phyloP scores from a whole-genome alignment of 2,888 invertebrate species.

The Octodonta nipae region DNA sequence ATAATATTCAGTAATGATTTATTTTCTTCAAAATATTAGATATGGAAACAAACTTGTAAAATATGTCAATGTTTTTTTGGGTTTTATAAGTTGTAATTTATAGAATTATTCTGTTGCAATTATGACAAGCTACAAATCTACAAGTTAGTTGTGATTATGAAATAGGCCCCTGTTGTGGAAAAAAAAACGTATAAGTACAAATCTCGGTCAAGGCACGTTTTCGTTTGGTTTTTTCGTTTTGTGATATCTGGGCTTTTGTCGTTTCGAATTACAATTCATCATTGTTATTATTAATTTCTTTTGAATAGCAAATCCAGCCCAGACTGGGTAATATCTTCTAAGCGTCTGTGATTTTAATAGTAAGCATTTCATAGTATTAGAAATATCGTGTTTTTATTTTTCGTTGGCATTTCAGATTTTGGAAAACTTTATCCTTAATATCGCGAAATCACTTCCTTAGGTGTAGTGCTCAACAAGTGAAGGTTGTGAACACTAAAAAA shows the following conservation, averaged over 20 bases:
- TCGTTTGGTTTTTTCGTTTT: too few relatives aligned
- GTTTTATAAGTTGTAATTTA: too few relatives aligned
- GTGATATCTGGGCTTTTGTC: too few relatives aligned
- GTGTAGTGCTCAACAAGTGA: constrained; percentile 26
- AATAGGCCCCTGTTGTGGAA: background rate
- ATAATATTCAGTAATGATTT: too few relatives aligned
- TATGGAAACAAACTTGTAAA: too few relatives aligned
- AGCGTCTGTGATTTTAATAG: constrained; percentile 24
- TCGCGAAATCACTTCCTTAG: constrained; percentile 21
- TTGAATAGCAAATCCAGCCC: background rate
- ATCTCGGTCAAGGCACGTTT: too few relatives aligned
- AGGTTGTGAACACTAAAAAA: constrained; percentile 29
- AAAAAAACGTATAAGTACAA: background rate
- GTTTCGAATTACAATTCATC: too few relatives aligned
- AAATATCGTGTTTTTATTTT: constrained; percentile 7
- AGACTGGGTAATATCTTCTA: constrained; percentile 12
- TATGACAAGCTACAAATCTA: too few relatives aligned
- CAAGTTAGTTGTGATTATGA: too few relatives aligned
- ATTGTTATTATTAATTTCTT: background rate
- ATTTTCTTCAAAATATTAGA: too few relatives aligned
- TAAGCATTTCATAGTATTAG: constrained; percentile 24
- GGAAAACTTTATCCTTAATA: constrained; percentile 20
- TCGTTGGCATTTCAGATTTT: constrained; percentile 9
- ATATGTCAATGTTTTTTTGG: too few relatives aligned
- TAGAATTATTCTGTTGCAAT: too few relatives aligned